phyloP scores from a whole-genome alignment of 2,113 vertebrate species.

The Eulemur macaco region DNA sequence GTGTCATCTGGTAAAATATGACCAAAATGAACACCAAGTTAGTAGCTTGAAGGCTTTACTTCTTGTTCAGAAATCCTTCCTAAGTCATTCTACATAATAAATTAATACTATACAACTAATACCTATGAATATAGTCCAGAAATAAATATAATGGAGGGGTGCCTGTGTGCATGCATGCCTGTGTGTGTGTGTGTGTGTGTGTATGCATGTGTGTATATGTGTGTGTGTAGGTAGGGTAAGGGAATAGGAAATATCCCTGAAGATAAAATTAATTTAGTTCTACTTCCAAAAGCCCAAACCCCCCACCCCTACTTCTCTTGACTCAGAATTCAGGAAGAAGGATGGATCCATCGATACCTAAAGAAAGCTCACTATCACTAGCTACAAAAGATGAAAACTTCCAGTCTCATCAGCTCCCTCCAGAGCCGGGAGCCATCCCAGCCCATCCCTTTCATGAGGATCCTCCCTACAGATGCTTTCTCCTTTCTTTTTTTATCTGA shows the following conservation, averaged over 20 bases:
- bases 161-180: background rate
- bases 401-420: background rate
- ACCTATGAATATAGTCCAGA: background rate
- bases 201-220: too few relatives aligned
- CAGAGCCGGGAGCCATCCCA: rapidly evolving
- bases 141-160: background rate
- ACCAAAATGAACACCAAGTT: background rate
- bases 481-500: background rate
- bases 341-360: rapidly evolving
- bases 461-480: rapidly evolving
- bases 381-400: rapidly evolving
- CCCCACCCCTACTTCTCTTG: background rate
- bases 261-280: background rate
- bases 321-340: background rate
- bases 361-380: rapidly evolving
- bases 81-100: background rate
- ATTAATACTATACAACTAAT: background rate
- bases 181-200: background rate
- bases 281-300: background rate
- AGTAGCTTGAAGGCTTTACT: background rate
- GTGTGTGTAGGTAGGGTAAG: background rate
- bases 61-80: background rate
- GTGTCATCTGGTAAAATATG: background rate
- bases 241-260: background rate
- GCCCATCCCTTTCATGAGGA: background rate